Evolutionary conservation across 2,797 vertebrate genomes (phyloP).

Genomic region (Spondyliosoma cantharus): DNA sequence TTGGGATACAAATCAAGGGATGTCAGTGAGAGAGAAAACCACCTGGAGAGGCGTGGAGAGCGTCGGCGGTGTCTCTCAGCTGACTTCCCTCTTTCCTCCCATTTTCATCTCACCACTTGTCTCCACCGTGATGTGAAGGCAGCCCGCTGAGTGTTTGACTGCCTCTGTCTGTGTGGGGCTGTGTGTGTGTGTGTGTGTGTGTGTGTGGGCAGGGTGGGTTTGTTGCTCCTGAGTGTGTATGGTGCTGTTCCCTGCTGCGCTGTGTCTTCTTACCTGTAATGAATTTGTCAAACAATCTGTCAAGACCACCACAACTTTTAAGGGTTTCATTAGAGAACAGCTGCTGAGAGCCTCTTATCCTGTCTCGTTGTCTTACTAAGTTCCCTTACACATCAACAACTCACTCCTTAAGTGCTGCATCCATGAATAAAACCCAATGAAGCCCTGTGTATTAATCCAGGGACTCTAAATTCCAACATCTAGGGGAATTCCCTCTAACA

Average conservation of each 20-base stretch:
- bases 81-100: constrained; percentile 48
- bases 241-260: constrained; percentile 44
- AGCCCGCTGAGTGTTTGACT: constrained; percentile 77
- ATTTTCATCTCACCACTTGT: constrained; percentile 62
- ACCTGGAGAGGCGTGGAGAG: constrained; percentile 60
- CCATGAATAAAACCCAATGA: neutral
- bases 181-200: constrained; percentile 27
- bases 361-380: neutral
- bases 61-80: constrained; percentile 42
- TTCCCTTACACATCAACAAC: neutral
- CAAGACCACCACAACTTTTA: constrained; percentile 43
- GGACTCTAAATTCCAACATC: neutral
- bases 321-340: constrained; percentile 32
- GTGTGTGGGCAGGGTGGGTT: constrained; percentile 7
- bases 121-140: constrained; percentile 66
- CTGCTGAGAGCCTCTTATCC: constrained; percentile 7
- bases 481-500: neutral
- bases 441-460: neutral
- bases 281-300: constrained; percentile 71
- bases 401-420: neutral
- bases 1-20: constrained; percentile 68
- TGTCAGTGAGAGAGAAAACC: constrained; percentile 57
- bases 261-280: constrained; percentile 62
- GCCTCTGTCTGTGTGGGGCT: constrained; percentile 58
- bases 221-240: constrained; percentile 36